Evolutionary conservation across 1,140 invertebrate genomes (phyloP).

Genomic region (Coptotermes formosanus): DNA sequence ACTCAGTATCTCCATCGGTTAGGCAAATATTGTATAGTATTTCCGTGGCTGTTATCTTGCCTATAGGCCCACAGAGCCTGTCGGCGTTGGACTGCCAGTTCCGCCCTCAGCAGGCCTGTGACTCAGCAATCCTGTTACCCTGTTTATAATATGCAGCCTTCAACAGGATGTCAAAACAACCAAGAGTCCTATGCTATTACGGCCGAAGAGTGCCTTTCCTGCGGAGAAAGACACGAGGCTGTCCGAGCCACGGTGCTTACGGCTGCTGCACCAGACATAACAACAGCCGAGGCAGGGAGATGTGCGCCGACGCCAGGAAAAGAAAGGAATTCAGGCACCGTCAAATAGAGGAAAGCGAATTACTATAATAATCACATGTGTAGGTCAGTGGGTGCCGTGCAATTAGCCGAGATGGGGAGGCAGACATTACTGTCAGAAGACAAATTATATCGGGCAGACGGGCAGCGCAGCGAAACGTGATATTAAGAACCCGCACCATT

Average conservation of each 20-base stretch:
- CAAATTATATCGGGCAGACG: not conserved
- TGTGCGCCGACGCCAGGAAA: not conserved
- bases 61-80: no score
- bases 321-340: not conserved
- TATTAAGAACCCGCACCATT: not conserved
- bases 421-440: not conserved
- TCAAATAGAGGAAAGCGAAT: not conserved
- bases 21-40: no score
- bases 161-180: no score
- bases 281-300: not conserved
- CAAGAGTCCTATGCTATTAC: no score
- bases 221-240: no score
- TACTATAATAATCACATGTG: conserved; percentile 17
- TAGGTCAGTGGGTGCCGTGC: not conserved
- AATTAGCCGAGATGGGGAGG: not conserved
- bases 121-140: no score
- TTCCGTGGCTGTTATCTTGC: no score
- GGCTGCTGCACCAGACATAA: not conserved
- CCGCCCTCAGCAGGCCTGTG: no score
- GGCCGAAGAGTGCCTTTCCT: no score
- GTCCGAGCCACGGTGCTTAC: not conserved
- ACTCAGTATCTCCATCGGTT: no score
- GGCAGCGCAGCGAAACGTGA: not conserved
- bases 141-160: no score
- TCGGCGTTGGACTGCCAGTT: no score